These are phyloP conservation scores for Gari tellinella DNA, from an alignment of 2,888 invertebrate species.

Conservation along the genomic window DNA sequence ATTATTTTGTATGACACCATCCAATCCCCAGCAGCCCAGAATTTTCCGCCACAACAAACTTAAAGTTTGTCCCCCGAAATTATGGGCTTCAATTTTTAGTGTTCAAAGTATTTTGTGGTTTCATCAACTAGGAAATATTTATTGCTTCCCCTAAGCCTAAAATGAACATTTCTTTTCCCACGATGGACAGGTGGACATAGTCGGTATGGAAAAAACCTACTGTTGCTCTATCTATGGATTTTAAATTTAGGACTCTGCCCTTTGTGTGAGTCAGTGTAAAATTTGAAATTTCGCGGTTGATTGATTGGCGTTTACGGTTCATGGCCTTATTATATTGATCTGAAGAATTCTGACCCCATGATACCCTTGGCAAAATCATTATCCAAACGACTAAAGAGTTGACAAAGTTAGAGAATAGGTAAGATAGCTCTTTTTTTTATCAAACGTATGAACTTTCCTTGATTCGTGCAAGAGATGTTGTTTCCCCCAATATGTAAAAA, in stretches of 20 bases:
- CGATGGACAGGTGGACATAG: constrained; percentile 8
- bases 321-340: too few relatives aligned
- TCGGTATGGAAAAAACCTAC: constrained; percentile 13
- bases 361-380: constrained; percentile 24
- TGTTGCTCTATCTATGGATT: constrained; percentile 6
- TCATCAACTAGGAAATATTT: too few relatives aligned
- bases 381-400: constrained; percentile 12
- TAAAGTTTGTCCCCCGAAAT: constrained; percentile 3
- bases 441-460: constrained; percentile 14
- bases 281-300: constrained; percentile 5
- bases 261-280: not conserved
- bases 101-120: not conserved
- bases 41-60: too few relatives aligned
- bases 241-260: too few relatives aligned
- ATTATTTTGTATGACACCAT: too few relatives aligned
- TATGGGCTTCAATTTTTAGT: not conserved
- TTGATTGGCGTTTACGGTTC: too few relatives aligned
- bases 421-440: too few relatives aligned
- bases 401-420: constrained; percentile 10
- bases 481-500: too few relatives aligned
- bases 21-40: too few relatives aligned
- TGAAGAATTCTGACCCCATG: constrained; percentile 6
- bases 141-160: constrained; percentile 12
- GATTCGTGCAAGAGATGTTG: too few relatives aligned
- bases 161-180: constrained; percentile 21